A percentile compares a stretch with the other conserved stretches of the same genome.
Evolutionary conservation across 2,113 vertebrate genomes (phyloP).

Genomic region (Hyperopisus bebe): DNA sequence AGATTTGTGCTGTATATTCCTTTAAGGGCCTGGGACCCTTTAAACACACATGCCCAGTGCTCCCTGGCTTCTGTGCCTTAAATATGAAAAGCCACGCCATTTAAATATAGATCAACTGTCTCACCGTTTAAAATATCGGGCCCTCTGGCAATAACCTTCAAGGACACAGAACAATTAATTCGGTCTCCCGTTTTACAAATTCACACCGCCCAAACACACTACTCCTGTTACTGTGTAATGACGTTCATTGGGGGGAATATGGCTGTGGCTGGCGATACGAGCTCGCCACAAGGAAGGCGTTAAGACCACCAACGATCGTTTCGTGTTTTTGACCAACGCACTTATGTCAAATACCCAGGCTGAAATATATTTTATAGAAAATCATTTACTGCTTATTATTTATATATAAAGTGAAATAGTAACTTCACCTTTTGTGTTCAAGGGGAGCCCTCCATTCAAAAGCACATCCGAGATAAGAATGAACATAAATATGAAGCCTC

Average conservation of each 20-base stretch:
- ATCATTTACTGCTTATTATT: not conserved
- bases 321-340: not conserved
- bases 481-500: not conserved
- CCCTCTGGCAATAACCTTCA: conserved; percentile 17
- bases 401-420: not conserved
- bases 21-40: not conserved
- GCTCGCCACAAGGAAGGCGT: not conserved
- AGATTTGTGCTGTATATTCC: not conserved
- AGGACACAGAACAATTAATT: conserved; percentile 5
- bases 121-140: not conserved
- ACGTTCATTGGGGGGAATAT: not conserved
- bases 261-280: not conserved
- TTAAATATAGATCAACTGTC: conserved; percentile 19
- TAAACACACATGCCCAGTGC: not conserved
- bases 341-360: not conserved
- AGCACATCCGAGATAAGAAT: not conserved
- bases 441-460: not conserved
- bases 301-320: not conserved
- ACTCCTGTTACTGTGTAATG: not conserved
- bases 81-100: not conserved
- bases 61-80: not conserved
- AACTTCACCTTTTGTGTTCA: not conserved
- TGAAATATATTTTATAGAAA: not conserved
- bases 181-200: not conserved
- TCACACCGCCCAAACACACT: too few relatives aligned